Base-by-base conservation (phyloP, 2,797 vertebrate species). In the Limosa lapponica region DNA sequence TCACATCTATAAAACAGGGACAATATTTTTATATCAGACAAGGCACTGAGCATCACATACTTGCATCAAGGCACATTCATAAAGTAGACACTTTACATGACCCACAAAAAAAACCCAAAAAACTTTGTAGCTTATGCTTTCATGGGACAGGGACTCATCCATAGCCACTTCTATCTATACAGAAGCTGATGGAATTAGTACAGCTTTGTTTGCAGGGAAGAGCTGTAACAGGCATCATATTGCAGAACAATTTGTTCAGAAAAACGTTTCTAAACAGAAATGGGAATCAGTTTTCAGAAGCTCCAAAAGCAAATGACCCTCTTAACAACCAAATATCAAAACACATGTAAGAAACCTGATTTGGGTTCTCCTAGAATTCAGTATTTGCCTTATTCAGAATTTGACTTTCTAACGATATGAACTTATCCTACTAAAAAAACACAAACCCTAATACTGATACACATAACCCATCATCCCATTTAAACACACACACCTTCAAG, bases 171-270 rank as follows among this genome's bases (percentile, higher is more conserved):
- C 37, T 58, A 24, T 13, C 44, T 28, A 39, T 7, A 15, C 25
- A 82, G n/a, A 54, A 17, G 9, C 11, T 64, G 44, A 82, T 2
- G 16, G 87, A 89, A 62, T 55, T 23, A 73, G 43, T 16, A 36
- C 25, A 66, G 69, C 8, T 91, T 77, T 67, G 61, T 39, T 30
- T 74, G 49, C 48, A 64, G 16, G 8, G 8, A 73, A 41, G 34
- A 81, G 24, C 3, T 44, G 6, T 30, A 54, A 69, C 8, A 28
- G 41, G 22, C 17, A 54, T 23, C 10, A 1, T 5, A 49, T 0
- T 78, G 34, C 66, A 66, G 52, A 73, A 85, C 30, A 25, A 32
- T n/a, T 57, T 46, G 16, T 54, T 44, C 62, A 74, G 15, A 82
- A 54, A 16, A 61, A 37, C 11, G 25, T 32, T 78, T 78, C 43